Base-by-base conservation (phyloP, 1,140 invertebrate species). In the Maniola jurtina region DNA sequence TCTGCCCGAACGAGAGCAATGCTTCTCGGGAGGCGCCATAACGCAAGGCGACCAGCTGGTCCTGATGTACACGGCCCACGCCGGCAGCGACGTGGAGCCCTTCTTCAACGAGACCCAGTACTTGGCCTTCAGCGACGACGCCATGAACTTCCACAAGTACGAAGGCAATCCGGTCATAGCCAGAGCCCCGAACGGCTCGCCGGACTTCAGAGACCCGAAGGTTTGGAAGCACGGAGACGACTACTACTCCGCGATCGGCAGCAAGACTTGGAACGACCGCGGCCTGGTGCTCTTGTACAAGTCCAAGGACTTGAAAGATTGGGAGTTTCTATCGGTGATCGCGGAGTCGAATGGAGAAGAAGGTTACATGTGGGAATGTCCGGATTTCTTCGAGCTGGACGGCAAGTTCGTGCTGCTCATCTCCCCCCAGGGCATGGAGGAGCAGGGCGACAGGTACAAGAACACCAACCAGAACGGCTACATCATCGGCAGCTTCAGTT, bases 151-250 rank as follows among this genome's bases (percentile, higher is more conserved):
- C 50, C 8, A 80, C 6, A 91, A 91, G 58, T 84, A 84, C 47
- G 70, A 79, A 64, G 82, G 79, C 2, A 91, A 91, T 58, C 87
- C 88, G 8, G 84, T 91, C 8, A 61, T 90, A n/a, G 48, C 76
- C 0, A 35, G 33, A n/a, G 65, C 82, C 10, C 83, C 84, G 0
- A 83, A 86, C 36, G 71, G 72, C 16, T 81, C 81, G 0, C 76
- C 84, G 14, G 88, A 90, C 61, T 91, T 91, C 62, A 72, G 90
- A n/a, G 90, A 91, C 62, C 90, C 90, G 8, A 91, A 91, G 72
- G 82, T 77, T 0, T 91, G 89, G 89, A 82, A 77, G 47, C 70
- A 86, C 57, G 84, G 77, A n/a, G 80, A 88, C 13, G 47, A 84
- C 52, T 91, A 79, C 72, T 91, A 88, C 65, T 86, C 86, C 15